Evolutionary conservation across 2,113 vertebrate genomes (phyloP).

Genomic region (Mixornis gularis): DNA sequence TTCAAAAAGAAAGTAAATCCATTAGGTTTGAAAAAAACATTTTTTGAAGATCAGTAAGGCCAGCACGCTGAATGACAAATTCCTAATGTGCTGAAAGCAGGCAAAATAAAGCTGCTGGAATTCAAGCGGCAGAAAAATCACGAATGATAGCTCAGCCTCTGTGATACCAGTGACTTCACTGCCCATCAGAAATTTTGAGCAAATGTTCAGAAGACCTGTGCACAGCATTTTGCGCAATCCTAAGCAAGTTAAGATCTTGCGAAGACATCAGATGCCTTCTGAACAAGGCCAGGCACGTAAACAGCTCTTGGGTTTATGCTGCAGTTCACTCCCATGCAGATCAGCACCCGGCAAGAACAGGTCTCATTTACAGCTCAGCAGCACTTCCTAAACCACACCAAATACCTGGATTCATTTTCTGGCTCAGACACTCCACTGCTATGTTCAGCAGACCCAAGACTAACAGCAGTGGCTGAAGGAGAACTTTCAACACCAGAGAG

Average conservation of each 20-base stretch:
- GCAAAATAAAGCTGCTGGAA: not conserved
- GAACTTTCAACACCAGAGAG: not conserved
- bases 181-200: not conserved
- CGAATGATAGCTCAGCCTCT: not conserved
- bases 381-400: not conserved
- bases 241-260: not conserved
- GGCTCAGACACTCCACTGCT: not conserved
- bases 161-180: not conserved
- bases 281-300: accelerated
- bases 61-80: not conserved
- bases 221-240: accelerated
- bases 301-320: not conserved
- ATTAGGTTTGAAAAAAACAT: not conserved
- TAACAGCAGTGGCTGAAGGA: not conserved
- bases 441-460: not conserved
- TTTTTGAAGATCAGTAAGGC: not conserved
- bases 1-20: slow-evolving; percentile 3
- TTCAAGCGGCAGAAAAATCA: not conserved
- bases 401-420: slow-evolving; percentile 66
- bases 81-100: not conserved
- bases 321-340: slow-evolving; percentile 8
- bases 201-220: not conserved
- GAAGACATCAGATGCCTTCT: not conserved
- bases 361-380: not conserved
- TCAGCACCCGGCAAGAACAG: not conserved